Evolutionary conservation across 2,888 invertebrate genomes (phyloP), one percentile per base, ranked within the genome.

Genomic region (Sinotaia quadrata): DNA sequence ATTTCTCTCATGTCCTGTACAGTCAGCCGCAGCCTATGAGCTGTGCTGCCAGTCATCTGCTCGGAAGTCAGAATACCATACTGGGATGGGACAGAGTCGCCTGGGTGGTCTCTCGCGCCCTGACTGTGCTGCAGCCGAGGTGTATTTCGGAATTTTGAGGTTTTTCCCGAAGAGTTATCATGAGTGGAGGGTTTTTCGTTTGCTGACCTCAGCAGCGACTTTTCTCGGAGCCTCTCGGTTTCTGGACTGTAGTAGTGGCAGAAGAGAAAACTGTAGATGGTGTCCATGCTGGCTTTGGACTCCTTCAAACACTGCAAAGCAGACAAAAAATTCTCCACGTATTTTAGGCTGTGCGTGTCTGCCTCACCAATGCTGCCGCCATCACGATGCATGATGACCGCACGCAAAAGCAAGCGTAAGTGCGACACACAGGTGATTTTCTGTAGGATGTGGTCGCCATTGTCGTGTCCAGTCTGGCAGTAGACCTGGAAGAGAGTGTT

Each of bases 1-100:
- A 84, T 74, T 10, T 74, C 72, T 41, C 76, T 72, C 44, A 86
- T 67, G 67, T 83, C 79, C 2, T 36, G 10, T 33, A 69, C 69
- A 7, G 69, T 69, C n/a, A 47, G 63, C 36, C 59, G 54, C 21
- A 69, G 69, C 44, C 65, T 69, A 52, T 65, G 69, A 5, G 33
- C 51, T n/a, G 69, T 63, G 37, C 49, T 47, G 41, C 69, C 69
- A 27, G 63, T 49, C 63, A 69, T 57, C 31, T 65, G 69, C 33
- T 69, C 63, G 34, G 62, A 36, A 4, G 69, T 65, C 65, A 54
- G 56, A 34, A 65, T 65, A 33, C 65, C 65, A 56, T 52, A 65
- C 56, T 24, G 8, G 8, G 21, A 54, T n/a, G n/a, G n/a, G n/a
- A n/a, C n/a, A 8, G 54, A 24, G 7, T 24, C n/a, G 18, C 4